Evolutionary conservation across 2,888 invertebrate species (phyloP).

Genomic region (Mythimna lalbum): DNA sequence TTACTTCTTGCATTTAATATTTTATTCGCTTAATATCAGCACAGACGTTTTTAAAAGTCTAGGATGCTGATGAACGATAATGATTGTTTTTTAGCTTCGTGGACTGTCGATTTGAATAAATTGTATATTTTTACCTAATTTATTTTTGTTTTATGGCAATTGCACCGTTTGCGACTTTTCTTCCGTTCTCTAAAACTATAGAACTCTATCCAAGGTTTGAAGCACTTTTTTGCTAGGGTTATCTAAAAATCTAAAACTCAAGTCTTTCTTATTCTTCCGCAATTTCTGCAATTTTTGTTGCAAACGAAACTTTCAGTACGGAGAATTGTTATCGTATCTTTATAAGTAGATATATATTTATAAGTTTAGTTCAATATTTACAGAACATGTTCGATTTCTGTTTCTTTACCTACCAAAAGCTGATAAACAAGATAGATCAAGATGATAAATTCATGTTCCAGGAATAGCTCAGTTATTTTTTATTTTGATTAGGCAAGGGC

Average conservation of each 20-base stretch:
- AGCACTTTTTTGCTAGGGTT: too few relatives aligned
- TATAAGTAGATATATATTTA: not conserved
- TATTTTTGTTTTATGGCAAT: too few relatives aligned
- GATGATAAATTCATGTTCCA: conserved; percentile 22
- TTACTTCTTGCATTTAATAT: not conserved
- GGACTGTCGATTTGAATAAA: not conserved
- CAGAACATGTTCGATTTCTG: conserved; percentile 1
- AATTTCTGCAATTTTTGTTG: not conserved
- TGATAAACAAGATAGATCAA: conserved; percentile 35
- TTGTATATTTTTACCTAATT: too few relatives aligned
- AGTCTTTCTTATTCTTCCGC: not conserved
- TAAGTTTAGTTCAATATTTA: conserved; percentile 5
- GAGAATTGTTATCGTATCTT: not conserved
- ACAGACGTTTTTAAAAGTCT: not conserved
- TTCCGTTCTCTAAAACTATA: too few relatives aligned
- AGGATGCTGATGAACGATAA: not conserved
- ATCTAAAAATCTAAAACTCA: too few relatives aligned
- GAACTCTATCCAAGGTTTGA: too few relatives aligned
- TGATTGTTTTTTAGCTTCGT: not conserved
- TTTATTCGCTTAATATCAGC: not conserved
- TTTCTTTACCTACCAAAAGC: conserved; percentile 8
- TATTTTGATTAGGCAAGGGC: conserved; percentile 12
- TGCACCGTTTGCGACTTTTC: too few relatives aligned
- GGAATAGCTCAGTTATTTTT: conserved; percentile 35
- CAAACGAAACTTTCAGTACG: conserved; percentile 1